A percentile compares a stretch with the other conserved stretches of the same genome.
Evolutionary conservation across 2,888 invertebrate genomes (phyloP).

Genomic region (Apodemia zela): DNA sequence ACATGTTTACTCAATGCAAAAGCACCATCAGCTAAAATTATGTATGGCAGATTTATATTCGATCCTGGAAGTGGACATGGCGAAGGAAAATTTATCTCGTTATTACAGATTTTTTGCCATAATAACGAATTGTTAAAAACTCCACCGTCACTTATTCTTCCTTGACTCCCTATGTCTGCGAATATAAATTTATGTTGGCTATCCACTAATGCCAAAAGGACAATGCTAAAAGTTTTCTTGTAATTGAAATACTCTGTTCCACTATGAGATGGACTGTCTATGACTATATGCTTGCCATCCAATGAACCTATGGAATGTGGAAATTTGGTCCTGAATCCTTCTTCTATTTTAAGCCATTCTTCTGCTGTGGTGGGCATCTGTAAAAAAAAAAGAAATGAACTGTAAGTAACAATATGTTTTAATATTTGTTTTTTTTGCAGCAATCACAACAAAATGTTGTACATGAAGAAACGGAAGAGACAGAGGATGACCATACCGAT

Average conservation of each 20-base stretch:
- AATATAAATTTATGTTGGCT: conserved; percentile 33
- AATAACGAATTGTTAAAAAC: conserved; percentile 24
- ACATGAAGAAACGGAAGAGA: conserved; percentile 27
- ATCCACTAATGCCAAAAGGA: conserved; percentile 35
- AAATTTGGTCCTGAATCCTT: conserved; percentile 18
- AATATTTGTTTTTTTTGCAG: conserved; percentile 26
- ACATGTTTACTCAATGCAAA: conserved; percentile 27
- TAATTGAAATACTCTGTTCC: conserved; percentile 31
- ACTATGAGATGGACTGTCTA: conserved; percentile 24
- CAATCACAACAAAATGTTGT: conserved; percentile 26
- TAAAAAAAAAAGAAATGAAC: conserved; percentile 26
- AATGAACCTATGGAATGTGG: conserved; percentile 21
- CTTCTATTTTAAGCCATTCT: conserved; percentile 23
- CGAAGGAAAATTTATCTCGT: conserved; percentile 33
- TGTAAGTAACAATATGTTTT: conserved; percentile 15
- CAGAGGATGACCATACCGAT: conserved; percentile 23
- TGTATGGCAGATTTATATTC: conserved; percentile 23
- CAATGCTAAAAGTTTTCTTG: conserved; percentile 32
- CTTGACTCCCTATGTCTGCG: conserved; percentile 32
- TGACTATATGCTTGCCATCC: conserved; percentile 27
- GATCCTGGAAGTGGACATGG: conserved; percentile 25
- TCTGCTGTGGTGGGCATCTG: conserved; percentile 21
- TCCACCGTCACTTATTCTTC: conserved; percentile 22
- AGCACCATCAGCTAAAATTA: conserved; percentile 30
- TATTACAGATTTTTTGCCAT: conserved; percentile 27